Evolutionary conservation across 2,888 invertebrate genomes (phyloP), one percentile per base, ranked within the genome.

Genomic region (Ceraclea dissimilis): DNA sequence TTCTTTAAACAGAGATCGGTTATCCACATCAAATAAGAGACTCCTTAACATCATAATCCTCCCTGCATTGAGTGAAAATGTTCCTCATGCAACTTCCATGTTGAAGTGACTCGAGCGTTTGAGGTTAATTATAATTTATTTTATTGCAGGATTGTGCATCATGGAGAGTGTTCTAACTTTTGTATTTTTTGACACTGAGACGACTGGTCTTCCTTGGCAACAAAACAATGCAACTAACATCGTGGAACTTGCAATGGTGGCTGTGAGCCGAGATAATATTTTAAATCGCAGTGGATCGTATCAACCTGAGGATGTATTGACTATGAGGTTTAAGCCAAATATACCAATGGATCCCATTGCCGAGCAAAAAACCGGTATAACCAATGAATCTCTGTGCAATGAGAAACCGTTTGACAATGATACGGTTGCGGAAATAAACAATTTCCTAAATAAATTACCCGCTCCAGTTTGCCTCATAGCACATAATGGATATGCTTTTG

Each of bases 401-500:
- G 81, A 85, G 64, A 71, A 78, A 0, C 63, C 68, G 1, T 88
- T 92, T 67, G 73, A 84, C 60, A 66, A 66, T 1, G 72, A 79
- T 13, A 74, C 81, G 0, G 82, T 79, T 13, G 68, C 73, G 10
- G 66, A 82, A 13, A 71, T 92, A 0, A 71, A 78, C 18, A 68
- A 69, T 1, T 93, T 91, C 66, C 67, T 93, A 0, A 69, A 75
- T 4, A 72, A 84, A 52, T 72, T 86, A n/a, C 72, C 72, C 1
- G 75, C 80, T 61, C 91, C 92, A 0, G 76, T 88, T 6, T 93
- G 93, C 66, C 71, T 93, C 33, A 76, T 92, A 0, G 89, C 92
- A 0, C 90, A 93, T 64, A 91, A 92, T 71, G 93, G 93, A 0
- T 72, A 81, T 62, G 60, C 61, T 2, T 93, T 88, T 70, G 93